A percentile compares a stretch with the other conserved stretches of the same genome.
Evolutionary conservation across 2,888 invertebrate genomes (phyloP).

Genomic region (Polymixis flavicincta): DNA sequence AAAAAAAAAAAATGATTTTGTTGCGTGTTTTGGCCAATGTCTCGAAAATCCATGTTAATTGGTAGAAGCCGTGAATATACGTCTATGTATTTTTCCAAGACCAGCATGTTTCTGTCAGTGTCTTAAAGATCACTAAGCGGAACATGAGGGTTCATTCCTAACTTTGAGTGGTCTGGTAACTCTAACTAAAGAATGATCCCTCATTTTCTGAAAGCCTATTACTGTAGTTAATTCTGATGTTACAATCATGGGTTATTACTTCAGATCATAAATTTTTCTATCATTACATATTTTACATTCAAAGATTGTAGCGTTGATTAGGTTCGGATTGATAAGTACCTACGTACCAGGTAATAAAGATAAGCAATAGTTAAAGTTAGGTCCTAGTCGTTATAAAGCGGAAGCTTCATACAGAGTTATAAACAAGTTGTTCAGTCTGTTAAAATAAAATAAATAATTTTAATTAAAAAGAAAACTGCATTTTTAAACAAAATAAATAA

Average conservation of each 20-base stretch:
- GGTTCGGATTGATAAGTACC: no score
- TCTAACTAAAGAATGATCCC: not conserved
- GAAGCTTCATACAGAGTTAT: not conserved
- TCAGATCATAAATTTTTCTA: not conserved
- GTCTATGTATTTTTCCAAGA: not conserved
- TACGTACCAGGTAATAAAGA: not conserved
- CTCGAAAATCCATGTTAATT: not conserved
- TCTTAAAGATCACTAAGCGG: not conserved
- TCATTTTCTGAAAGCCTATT: not conserved
- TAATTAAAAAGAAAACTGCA: no score
- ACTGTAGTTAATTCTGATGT: not conserved
- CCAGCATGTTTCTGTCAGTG: not conserved
- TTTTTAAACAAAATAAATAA: no score
- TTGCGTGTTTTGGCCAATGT: not conserved
- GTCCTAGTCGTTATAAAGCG: not conserved
- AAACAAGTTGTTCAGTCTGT: no score
- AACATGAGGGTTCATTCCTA: no score
- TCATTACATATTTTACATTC: not conserved
- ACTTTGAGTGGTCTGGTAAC: no score
- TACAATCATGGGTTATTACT: not conserved
- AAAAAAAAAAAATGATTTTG: conserved; percentile 38
- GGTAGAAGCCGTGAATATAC: not conserved
- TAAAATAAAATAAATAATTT: no score
- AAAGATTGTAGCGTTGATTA: no score
- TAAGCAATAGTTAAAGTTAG: not conserved